Evolutionary conservation across 92 coral and sea anemone species (phyloP).

Genomic region (Umimayanthus chanpuru): DNA sequence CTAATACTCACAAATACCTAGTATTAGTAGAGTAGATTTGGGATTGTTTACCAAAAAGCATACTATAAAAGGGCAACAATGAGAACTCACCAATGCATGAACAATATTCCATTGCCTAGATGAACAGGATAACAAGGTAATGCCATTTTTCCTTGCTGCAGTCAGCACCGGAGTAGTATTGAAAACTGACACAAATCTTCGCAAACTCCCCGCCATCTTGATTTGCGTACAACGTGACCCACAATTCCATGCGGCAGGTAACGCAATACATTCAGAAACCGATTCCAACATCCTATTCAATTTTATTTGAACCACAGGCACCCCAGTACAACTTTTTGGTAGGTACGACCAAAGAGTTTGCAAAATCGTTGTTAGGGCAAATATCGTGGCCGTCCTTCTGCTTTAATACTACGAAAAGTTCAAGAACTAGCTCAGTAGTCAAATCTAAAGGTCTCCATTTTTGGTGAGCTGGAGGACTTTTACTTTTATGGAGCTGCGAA

Average conservation of each 20-base stretch:
- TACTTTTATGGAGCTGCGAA: too few relatives aligned
- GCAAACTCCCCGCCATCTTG: constrained; percentile 53
- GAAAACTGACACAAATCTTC: constrained; percentile 49
- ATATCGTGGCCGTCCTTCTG: too few relatives aligned
- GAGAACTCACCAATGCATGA: constrained; percentile 15
- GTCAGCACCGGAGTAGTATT: constrained; percentile 29
- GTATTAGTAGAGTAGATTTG: too few relatives aligned
- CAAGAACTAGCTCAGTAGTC: too few relatives aligned
- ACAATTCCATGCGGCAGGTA: constrained; percentile 16
- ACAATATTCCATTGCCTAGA: not conserved
- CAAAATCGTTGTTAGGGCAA: too few relatives aligned
- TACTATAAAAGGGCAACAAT: not conserved
- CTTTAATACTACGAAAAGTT: too few relatives aligned
- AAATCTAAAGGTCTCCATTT: too few relatives aligned
- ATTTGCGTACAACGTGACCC: constrained; percentile 24
- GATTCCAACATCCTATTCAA: not conserved
- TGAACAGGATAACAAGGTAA: not conserved
- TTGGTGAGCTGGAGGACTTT: too few relatives aligned
- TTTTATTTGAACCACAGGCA: not conserved
- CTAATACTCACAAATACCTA: not conserved
- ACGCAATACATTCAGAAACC: not conserved
- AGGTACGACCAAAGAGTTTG: too few relatives aligned
- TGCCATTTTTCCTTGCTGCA: not conserved
- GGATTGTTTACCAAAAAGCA: not conserved
- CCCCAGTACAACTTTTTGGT: too few relatives aligned